Evolutionary conservation across 2,797 vertebrate genomes (phyloP).

Genomic region (Rhincodon typus): DNA sequence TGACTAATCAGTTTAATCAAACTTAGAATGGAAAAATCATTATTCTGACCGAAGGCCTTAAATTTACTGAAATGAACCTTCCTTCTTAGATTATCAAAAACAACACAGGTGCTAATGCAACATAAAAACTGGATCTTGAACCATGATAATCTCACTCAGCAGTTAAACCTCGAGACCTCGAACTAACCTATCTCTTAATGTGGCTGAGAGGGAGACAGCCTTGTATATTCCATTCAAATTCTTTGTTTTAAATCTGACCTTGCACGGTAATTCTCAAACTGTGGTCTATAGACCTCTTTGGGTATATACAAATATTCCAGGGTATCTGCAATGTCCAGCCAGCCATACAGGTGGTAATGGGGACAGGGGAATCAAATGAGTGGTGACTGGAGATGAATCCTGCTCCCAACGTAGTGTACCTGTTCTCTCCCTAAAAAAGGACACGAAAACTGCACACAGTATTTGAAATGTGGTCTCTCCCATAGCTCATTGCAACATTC

Average conservation of each 20-base stretch:
- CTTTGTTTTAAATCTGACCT: neutral
- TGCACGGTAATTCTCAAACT: neutral
- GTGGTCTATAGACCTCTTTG: neutral
- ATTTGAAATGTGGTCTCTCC: too few relatives aligned
- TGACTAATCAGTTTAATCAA: neutral
- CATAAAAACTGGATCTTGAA: neutral
- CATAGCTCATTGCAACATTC: too few relatives aligned
- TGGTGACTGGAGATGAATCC: too few relatives aligned
- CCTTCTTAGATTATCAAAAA: neutral
- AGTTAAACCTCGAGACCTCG: neutral
- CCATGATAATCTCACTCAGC: neutral
- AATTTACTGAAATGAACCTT: neutral
- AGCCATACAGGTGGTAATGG: too few relatives aligned
- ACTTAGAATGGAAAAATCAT: neutral
- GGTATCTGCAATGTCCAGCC: too few relatives aligned
- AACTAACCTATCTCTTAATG: neutral
- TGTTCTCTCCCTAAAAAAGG: too few relatives aligned
- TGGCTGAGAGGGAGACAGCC: neutral
- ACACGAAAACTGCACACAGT: too few relatives aligned
- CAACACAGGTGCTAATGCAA: neutral
- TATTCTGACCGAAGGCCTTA: neutral
- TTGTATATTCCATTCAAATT: neutral
- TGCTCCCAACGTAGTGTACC: too few relatives aligned
- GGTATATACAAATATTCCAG: too few relatives aligned
- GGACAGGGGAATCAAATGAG: too few relatives aligned